phyloP scores from a whole-genome alignment of 1,140 invertebrate species.

The Drosophila santomea region DNA sequence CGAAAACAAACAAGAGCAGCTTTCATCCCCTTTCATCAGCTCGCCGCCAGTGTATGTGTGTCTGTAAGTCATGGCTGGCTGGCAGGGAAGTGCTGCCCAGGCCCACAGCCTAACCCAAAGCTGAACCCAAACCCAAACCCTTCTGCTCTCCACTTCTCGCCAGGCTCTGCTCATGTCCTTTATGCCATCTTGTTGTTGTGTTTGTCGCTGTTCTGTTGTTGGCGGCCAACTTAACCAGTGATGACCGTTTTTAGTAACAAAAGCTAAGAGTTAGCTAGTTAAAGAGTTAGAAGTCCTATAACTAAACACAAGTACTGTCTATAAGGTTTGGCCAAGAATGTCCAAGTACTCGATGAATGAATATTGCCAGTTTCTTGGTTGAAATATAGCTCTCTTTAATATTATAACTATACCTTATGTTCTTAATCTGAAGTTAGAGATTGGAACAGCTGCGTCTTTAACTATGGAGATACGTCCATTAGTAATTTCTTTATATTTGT shows the following conservation, averaged over 20 bases:
- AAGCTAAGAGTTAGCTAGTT: background rate
- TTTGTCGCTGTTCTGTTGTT: slow-evolving; percentile 55
- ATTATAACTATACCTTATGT: no score
- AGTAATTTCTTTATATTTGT: no score
- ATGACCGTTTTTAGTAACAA: background rate
- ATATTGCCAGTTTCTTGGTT: no score
- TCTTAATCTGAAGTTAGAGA: no score
- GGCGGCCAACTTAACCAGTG: slow-evolving; percentile 30
- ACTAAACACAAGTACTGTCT: no score
- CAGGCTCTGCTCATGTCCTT: slow-evolving; percentile 50
- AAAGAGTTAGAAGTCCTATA: no score
- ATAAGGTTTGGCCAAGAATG: no score
- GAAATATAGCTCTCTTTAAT: no score
- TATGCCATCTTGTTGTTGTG: slow-evolving; percentile 47
- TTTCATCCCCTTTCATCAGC: slow-evolving; percentile 72
- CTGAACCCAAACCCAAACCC: background rate
- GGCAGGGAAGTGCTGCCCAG: slow-evolving; percentile 64
- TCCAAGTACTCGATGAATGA: no score
- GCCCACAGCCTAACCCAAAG: background rate
- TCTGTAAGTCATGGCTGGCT: slow-evolving; percentile 44
- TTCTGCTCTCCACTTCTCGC: slow-evolving; percentile 8
- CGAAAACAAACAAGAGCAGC: slow-evolving; percentile 41
- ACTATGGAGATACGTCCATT: no score
- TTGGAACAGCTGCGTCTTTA: no score
- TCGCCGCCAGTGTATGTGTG: slow-evolving; percentile 21